Evolutionary conservation across 2,113 vertebrate genomes (phyloP).

Genomic region (Recurvirostra avosetta): DNA sequence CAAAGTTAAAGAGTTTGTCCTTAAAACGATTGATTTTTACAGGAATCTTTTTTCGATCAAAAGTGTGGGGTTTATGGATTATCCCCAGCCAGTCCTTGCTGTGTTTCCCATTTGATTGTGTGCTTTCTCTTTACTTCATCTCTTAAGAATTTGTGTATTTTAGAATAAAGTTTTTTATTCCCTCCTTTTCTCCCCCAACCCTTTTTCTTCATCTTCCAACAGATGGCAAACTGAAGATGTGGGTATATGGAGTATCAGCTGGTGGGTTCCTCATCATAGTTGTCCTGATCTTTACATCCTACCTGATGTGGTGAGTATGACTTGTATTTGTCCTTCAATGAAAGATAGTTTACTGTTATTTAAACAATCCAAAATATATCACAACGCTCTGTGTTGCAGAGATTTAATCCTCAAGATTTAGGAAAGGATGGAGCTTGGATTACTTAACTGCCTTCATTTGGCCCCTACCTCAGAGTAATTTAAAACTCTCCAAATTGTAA

Average conservation of each 20-base stretch:
- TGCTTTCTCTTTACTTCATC: background rate
- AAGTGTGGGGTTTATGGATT: background rate
- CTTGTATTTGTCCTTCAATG: background rate
- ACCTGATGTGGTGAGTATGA: constrained; percentile 90
- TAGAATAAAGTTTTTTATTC: background rate
- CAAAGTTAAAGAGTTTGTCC: background rate
- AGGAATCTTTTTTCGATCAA: background rate
- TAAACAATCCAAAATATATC: background rate
- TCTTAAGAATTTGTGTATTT: background rate
- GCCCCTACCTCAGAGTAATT: background rate
- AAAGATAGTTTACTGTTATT: background rate
- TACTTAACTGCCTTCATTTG: background rate
- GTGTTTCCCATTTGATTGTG: background rate
- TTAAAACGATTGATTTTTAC: background rate
- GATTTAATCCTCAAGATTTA: background rate
- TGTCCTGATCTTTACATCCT: constrained; percentile 88
- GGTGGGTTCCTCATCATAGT: constrained; percentile 88
- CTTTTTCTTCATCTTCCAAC: constrained; percentile 35
- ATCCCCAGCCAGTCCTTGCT: background rate
- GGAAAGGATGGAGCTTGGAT: background rate
- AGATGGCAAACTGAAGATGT: constrained; percentile 95
- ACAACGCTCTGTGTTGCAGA: background rate
- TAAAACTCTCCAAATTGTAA: background rate
- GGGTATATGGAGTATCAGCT: constrained; percentile 93
- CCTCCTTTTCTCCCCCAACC: background rate